Conservation (phyloP, 2,797 vertebrate genomes). For the Zenarchopterus dispar region DNA sequence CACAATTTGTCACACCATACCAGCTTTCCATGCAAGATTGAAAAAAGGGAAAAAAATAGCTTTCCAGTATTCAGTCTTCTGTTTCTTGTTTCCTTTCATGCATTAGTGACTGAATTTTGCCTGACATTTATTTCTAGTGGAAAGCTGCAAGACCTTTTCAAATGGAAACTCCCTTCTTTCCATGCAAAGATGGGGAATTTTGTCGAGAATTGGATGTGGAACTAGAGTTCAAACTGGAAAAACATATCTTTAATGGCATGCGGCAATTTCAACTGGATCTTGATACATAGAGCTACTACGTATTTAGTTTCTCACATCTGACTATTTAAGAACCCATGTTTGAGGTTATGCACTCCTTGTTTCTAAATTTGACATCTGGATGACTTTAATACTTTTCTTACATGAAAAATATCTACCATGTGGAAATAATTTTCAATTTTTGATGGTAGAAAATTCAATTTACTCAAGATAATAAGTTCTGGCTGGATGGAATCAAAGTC, state of each 20-base stretch:
- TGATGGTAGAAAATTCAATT: slow-evolving; percentile 20
- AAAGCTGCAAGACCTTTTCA: slow-evolving; percentile 43
- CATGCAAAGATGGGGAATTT: slow-evolving; percentile 61
- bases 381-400: slow-evolving; percentile 41
- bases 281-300: slow-evolving; percentile 13
- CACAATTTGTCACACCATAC: background rate
- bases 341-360: slow-evolving; percentile 1
- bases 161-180: slow-evolving; percentile 65
- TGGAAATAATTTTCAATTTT: slow-evolving; percentile 54
- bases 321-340: slow-evolving; percentile 13
- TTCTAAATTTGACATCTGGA: slow-evolving; percentile 42
- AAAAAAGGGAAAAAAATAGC: slow-evolving; percentile 1
- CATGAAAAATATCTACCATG: slow-evolving; percentile 59
- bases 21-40: slow-evolving; percentile 1
- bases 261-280: slow-evolving; percentile 43
- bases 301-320: slow-evolving; percentile 30
- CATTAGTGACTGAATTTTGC: slow-evolving; percentile 16
- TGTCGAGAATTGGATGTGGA: slow-evolving; percentile 49
- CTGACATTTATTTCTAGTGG: slow-evolving; percentile 41
- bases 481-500: slow-evolving; percentile 10
- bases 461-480: slow-evolving; percentile 9
- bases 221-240: slow-evolving; percentile 44
- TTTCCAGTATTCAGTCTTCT: background rate
- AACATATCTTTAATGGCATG: slow-evolving; percentile 35
- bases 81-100: slow-evolving; percentile 15